These are phyloP conservation scores for Girardinus metallicus DNA, from an alignment of 2,797 vertebrate species.

Conservation along the genomic window DNA sequence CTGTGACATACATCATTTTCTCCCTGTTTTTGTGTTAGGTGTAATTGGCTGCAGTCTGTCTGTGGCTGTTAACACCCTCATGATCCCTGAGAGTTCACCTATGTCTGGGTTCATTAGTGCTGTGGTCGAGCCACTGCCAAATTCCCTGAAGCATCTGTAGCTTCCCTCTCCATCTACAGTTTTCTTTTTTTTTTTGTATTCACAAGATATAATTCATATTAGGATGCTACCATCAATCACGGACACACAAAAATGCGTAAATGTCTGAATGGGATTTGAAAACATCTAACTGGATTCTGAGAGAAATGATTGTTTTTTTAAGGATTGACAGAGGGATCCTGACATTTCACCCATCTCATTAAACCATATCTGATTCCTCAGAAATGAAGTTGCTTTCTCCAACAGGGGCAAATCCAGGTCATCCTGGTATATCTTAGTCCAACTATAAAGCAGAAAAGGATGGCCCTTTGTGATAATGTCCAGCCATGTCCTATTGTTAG, in stretches of 20 bases:
- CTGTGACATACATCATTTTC: constrained; percentile 15
- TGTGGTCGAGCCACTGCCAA: constrained; percentile 15
- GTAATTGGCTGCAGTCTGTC: constrained; percentile 60
- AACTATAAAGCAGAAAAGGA: constrained; percentile 22
- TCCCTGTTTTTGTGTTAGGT: constrained; percentile 18
- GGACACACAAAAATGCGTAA: neutral
- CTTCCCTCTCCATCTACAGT: constrained; percentile 12
- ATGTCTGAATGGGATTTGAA: neutral
- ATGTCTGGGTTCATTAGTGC: constrained; percentile 66
- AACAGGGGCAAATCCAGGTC: constrained; percentile 6
- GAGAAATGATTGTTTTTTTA: neutral
- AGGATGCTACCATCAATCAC: neutral
- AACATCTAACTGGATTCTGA: neutral
- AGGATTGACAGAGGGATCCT: neutral
- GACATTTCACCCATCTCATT: constrained; percentile 19
- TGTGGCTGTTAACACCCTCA: constrained; percentile 28
- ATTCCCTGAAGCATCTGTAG: constrained; percentile 37
- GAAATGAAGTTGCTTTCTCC: constrained; percentile 6
- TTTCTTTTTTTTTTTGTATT: constrained; percentile 6
- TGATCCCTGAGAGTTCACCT: constrained; percentile 55
- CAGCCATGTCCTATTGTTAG: constrained; percentile 47
- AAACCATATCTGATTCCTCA: constrained; percentile 15
- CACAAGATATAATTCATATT: neutral
- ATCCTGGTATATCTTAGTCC: neutral
- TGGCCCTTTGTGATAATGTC: constrained; percentile 28